Evolutionary conservation across 1,140 invertebrate species (phyloP).

Genomic region (Drosophila ohnishii): DNA sequence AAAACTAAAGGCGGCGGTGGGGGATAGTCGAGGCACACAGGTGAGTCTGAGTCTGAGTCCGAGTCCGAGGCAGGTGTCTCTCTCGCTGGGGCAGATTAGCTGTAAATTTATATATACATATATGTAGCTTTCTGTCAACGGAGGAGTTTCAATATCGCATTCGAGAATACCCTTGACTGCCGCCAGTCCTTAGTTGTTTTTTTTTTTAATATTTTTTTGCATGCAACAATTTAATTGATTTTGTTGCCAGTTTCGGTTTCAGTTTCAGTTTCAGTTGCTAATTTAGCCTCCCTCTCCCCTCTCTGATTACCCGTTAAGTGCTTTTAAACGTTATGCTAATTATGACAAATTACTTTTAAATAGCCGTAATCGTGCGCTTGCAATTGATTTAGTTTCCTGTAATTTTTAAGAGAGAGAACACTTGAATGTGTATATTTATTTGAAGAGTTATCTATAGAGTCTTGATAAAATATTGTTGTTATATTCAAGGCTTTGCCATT

Average conservation of each 20-base stretch:
- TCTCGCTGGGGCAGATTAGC: slow-evolving; percentile 25
- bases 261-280: slow-evolving; percentile 14
- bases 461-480: too few relatives aligned
- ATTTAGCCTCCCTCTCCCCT: slow-evolving; percentile 25
- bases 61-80: slow-evolving; percentile 29
- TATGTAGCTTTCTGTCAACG: slow-evolving; percentile 27
- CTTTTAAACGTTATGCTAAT: slow-evolving; percentile 77
- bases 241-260: slow-evolving; percentile 31
- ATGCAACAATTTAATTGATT: slow-evolving; percentile 75
- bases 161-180: slow-evolving; percentile 49
- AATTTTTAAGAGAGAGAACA: slow-evolving; percentile 16
- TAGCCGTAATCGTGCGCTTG: slow-evolving; percentile 62
- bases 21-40: slow-evolving; percentile 21
- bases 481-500: neutral
- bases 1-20: slow-evolving; percentile 6
- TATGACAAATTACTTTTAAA: slow-evolving; percentile 80
- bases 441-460: neutral
- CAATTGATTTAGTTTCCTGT: slow-evolving; percentile 55
- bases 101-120: slow-evolving; percentile 19
- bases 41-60: slow-evolving; percentile 8
- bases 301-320: slow-evolving; percentile 59
- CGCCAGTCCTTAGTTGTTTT: neutral
- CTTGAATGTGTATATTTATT: slow-evolving; percentile 4
- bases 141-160: neutral
- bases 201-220: slow-evolving; percentile 3